Evolutionary conservation across 2,113 vertebrate species (phyloP), one percentile per base, ranked within the genome.

Genomic region (Lathamus discolor): DNA sequence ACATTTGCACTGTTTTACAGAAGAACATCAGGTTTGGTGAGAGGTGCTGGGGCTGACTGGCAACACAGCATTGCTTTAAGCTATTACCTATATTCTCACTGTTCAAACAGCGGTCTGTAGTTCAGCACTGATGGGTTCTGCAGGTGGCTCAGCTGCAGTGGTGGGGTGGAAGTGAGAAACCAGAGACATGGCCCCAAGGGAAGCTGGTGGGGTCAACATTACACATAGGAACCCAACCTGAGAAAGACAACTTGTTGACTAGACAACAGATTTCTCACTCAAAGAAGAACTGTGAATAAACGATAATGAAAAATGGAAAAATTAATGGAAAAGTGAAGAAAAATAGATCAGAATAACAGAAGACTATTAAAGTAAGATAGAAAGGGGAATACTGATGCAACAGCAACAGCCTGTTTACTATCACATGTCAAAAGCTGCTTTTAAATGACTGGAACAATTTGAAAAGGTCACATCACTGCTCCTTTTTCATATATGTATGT

Each of bases 131-230:
- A 37, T 6, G 1, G 0, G 3, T 10, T 24, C 62, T 62, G 16
- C 1, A 2, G n/a, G 25, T 18, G 10, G 5, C 24, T 85, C 6
- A 24, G 13, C 20, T 48, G 15, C 11, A 14, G 2, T 12, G 28
- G 11, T 31, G 39, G 6, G 3, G 28, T 54, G 22, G 46, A 68
- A 72, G 18, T 7, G 28, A 52, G 31, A 75, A 82, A 78, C 24
- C 1, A 2, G 24, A 68, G 25, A 37, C 2, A 0, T 0, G 4
- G 4, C 5, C 44, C 2, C 0, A 1, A 37, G 28, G 39, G 83
- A 54, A 83, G 22, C 22, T 61, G 18, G 11, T 8, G 14, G 5
- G 8, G 17, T 46, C 4, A 79, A 67, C 85, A n/a, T 5, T 52
- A 6, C 14, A 37, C 33, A 62, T 9, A 17, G 39, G 29, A 83